These are phyloP conservation scores for Nansenia antarctica DNA, from an alignment of 2,113 vertebrate genomes.

Conservation along the genomic window DNA sequence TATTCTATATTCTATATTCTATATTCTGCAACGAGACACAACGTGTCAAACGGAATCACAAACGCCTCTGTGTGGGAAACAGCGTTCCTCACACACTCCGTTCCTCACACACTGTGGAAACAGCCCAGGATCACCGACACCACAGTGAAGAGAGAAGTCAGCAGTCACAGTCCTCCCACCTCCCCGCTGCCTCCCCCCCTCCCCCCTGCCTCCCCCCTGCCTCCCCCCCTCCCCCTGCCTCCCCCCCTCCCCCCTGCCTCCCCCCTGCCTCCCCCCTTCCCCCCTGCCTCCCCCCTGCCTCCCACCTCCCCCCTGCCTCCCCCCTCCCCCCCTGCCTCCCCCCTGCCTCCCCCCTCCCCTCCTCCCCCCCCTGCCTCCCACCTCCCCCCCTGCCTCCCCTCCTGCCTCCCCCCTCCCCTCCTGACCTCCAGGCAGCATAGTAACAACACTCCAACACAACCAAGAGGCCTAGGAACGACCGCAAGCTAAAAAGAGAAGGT, in stretches of 20 bases:
- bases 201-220: conserved; percentile 68
- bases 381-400: conserved; percentile 44
- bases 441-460: neutral
- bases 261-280: too few species aligned
- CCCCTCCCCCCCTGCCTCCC: too few species aligned
- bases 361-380: conserved; percentile 13
- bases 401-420: conserved; percentile 56
- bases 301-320: conserved; percentile 13
- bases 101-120: too few species aligned
- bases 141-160: too few species aligned
- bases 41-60: too few species aligned
- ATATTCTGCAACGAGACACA: too few species aligned
- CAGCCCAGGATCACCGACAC: too few species aligned
- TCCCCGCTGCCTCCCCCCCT: conserved; percentile 58
- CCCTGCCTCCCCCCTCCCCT: conserved; percentile 23
- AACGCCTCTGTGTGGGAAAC: too few species aligned
- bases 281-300: too few species aligned
- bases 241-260: too few species aligned
- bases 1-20: too few species aligned
- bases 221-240: conserved; percentile 18
- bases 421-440: neutral
- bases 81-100: too few species aligned
- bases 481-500: conserved; percentile 53
- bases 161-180: conserved; percentile 45
- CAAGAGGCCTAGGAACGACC: conserved; percentile 16